Evolutionary conservation across 2,888 invertebrate genomes (phyloP), one percentile per base, ranked within the genome.

Genomic region (Linhomoeus sp.): DNA sequence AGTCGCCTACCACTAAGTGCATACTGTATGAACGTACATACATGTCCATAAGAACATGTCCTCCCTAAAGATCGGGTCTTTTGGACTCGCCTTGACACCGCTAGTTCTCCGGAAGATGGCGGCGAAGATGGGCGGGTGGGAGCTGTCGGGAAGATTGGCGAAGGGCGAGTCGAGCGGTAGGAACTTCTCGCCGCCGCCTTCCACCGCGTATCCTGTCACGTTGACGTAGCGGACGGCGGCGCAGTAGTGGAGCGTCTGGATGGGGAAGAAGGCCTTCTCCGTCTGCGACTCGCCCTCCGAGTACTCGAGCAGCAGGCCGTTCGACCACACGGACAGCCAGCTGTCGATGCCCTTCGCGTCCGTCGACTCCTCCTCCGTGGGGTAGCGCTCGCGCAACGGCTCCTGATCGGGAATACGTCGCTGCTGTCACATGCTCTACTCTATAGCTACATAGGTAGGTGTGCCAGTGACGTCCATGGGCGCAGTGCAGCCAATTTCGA

Each of bases 61-160:
- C n/a, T n/a, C n/a, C n/a, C n/a, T n/a, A n/a, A n/a, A n/a, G n/a
- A n/a, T n/a, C n/a, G n/a, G n/a, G n/a, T n/a, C n/a, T n/a, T n/a
- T n/a, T n/a, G n/a, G n/a, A n/a, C n/a, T n/a, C n/a, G n/a, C 90
- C 70, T 92, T 92, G 58, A 94, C 90, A 46, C 94, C 94, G 44
- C 83, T 81, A 42, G 90, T 92, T 54, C 94, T 76, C 43, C 94
- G 76, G 57, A 97, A 72, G 52, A 97, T 92, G 58, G 90, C 90
- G 39, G 92, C 90, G 68, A 97, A 87, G 51, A 97, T 75, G 26
- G 94, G 90, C 48, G 92, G 92, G 67, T 97, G 92, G 54, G 81
- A 78, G 47, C 84, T 80, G 55, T 86, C 82, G 23, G 87, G 85
- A 55, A 86, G 78, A 48, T 86, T 77, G 12, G 88, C 87, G 68